Base-by-base conservation (phyloP, 2,797 vertebrate genomes). In the Staurois parvus region DNA sequence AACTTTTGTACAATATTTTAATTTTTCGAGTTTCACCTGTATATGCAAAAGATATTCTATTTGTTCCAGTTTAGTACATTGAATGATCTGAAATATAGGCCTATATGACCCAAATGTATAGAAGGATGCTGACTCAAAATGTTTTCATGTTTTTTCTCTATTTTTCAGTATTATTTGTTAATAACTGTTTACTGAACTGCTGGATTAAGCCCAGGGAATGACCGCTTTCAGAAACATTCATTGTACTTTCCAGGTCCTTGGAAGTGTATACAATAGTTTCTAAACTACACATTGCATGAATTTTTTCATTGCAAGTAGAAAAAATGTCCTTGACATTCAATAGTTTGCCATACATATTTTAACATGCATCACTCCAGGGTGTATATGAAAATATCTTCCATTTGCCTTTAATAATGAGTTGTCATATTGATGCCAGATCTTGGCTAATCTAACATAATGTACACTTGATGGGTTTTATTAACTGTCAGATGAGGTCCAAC, bases 291-390 rank as follows among this genome's bases (percentile, higher is more conserved):
- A 92, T 94, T 94, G 89, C 84, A 90, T 87, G 85, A 84, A 91
- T 88, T 90, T 94, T 94, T 91, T 89, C 87, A 92, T 94, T 94
- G 90, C 45, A 89, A 37, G 70, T 84, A 89, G 88, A 84, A 92
- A 93, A 92, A 93, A 92, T 87, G 92, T 93, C 94, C 94, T 95
- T 95, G 94, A 95, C 94, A 95, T 95, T 95, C 93, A 92, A 89
- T 92, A 91, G 72, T 87, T 89, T 90, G 88, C 85, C 88, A 93
- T 92, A 92, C 90, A 89, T 91, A 93, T 94, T 95, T 94, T 93
- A 94, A 87, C 91, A 91, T 90, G 91, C 90, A 90, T 94, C 93
- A 95, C 93, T 94, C 94, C 88, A 90, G 94, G 92, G 94, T 91
- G 90, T 90, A 93, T 93, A 95, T 95, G 91, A 92, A 94, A 94